A percentile compares a stretch with the other conserved stretches of the same genome.
phyloP scores from a whole-genome alignment of 2,797 vertebrate species.

The Streptopelia turtur region DNA sequence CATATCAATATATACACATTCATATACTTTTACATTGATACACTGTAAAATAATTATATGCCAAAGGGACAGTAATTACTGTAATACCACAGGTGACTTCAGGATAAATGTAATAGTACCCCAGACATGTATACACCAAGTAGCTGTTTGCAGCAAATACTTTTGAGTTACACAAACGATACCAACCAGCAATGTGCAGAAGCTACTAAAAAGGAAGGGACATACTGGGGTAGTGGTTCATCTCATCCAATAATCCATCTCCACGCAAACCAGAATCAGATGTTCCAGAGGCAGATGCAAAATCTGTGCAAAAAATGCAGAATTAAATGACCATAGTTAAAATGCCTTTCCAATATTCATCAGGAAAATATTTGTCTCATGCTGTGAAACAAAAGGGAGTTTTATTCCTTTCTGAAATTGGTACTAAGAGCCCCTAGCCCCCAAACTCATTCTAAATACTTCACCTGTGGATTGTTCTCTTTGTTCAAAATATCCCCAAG shows the following conservation, averaged over 20 bases:
- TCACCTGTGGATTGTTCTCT: not conserved
- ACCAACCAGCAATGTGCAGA: not conserved
- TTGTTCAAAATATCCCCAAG: not conserved
- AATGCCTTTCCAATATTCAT: not conserved
- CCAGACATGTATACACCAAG: not conserved
- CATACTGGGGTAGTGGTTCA: not conserved
- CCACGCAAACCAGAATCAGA: not conserved
- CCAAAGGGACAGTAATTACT: not conserved
- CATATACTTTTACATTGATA: not conserved
- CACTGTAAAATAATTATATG: not conserved
- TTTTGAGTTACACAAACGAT: not conserved
- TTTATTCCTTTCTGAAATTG: not conserved
- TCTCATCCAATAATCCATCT: not conserved
- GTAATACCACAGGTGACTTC: not conserved
- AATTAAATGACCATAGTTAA: not conserved
- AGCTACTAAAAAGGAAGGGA: not conserved
- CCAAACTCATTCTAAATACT: not conserved
- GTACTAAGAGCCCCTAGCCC: not conserved
- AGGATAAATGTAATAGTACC: not conserved
- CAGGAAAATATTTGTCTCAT: not conserved
- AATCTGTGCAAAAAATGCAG: not conserved
- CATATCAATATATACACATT: not conserved
- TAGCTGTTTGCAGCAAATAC: not conserved
- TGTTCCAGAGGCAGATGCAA: not conserved
- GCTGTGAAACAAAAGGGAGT: not conserved